phyloP scores from a whole-genome alignment of 2,113 vertebrate species.

The Mola mola region DNA sequence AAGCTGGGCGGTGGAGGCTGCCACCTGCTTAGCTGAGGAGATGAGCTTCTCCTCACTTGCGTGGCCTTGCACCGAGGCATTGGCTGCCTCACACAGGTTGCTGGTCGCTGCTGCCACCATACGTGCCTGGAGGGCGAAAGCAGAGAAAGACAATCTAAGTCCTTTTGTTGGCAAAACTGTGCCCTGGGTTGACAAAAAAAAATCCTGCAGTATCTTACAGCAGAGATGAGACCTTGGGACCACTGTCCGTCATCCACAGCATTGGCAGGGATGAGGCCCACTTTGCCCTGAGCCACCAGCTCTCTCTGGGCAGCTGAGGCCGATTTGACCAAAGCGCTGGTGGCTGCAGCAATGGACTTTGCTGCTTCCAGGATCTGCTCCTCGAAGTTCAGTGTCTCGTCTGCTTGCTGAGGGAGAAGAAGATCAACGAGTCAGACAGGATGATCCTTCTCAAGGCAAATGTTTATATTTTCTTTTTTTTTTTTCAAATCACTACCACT shows the following conservation, averaged over 20 bases:
- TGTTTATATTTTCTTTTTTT: background rate
- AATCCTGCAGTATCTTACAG: too few species aligned
- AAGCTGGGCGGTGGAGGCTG: conserved; percentile 95
- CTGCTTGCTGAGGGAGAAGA: conserved; percentile 86
- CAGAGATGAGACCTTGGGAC: conserved; percentile 99
- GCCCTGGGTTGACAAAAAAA: too few species aligned
- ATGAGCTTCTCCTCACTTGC: conserved; percentile 99
- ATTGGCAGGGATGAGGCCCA: conserved; percentile 95
- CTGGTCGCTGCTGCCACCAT: conserved; percentile 99
- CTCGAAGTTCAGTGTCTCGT: conserved; percentile 97
- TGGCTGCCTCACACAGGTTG: conserved; percentile 96
- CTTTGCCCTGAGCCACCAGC: conserved; percentile 98
- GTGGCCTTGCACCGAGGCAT: conserved; percentile 96
- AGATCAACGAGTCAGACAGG: conserved; percentile 26
- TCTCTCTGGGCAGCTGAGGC: conserved; percentile 97
- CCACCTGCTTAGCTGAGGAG: conserved; percentile 98
- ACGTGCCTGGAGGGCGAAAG: conserved; percentile 87
- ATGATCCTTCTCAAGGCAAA: background rate
- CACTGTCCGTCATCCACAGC: conserved; percentile 98
- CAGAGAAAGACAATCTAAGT: too few species aligned
- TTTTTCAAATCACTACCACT: background rate
- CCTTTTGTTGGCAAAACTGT: background rate
- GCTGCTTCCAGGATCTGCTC: conserved; percentile 99
- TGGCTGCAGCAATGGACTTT: conserved; percentile 97
- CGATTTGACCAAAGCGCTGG: conserved; percentile 97